Conservation (phyloP, 2,113 vertebrate species). For the Bufo bufo region DNA sequence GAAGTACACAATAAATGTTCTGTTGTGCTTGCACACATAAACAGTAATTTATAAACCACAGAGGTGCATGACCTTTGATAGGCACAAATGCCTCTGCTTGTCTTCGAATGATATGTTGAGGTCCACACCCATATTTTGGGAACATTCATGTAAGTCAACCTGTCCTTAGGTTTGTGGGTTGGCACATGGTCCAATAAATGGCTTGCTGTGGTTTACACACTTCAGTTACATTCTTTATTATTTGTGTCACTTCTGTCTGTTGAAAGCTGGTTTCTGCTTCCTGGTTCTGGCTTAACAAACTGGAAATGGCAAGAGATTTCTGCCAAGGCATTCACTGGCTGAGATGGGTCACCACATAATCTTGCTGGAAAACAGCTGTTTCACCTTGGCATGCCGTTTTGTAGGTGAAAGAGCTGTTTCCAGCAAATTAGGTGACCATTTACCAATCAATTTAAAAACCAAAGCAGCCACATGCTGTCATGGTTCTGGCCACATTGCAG, state of each 20-base stretch:
- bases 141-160: neutral
- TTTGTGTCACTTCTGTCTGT: neutral
- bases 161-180: neutral
- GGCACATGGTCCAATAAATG: neutral
- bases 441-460: too few relatives aligned
- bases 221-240: neutral
- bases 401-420: too few relatives aligned
- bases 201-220: neutral
- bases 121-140: neutral
- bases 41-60: constrained; percentile 1
- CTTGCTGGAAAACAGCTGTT: too few relatives aligned
- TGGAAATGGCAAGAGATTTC: too few relatives aligned
- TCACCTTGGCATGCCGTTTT: too few relatives aligned
- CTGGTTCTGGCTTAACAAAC: too few relatives aligned
- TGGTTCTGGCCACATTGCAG: too few relatives aligned
- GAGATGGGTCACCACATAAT: too few relatives aligned
- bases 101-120: neutral
- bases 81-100: neutral
- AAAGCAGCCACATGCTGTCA: too few relatives aligned
- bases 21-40: neutral
- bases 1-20: constrained; percentile 2
- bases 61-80: neutral
- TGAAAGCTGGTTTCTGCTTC: too few relatives aligned
- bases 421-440: too few relatives aligned
- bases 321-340: too few relatives aligned